These are phyloP conservation scores for Ctenicera cuprea DNA, from an alignment of 2,888 invertebrate species.

Conservation along the genomic window DNA sequence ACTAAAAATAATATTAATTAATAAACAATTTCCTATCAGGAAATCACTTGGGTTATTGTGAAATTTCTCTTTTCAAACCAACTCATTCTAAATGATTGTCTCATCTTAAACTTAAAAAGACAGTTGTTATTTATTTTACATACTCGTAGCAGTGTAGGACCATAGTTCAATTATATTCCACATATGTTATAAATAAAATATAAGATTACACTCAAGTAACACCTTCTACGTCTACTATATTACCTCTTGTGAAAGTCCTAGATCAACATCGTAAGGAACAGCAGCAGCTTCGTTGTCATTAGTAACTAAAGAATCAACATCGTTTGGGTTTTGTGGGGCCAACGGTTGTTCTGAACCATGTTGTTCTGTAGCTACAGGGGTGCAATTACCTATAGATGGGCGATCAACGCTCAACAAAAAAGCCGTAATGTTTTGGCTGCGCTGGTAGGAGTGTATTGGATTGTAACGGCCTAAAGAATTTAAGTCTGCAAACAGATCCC, in stretches of 20 bases:
- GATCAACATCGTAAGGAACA: constrained; percentile 20
- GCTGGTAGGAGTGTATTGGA: constrained; percentile 72
- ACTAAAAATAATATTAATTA: no score
- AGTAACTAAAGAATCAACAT: constrained; percentile 4
- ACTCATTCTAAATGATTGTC: no score
- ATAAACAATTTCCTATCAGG: no score
- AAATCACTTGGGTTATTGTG: no score
- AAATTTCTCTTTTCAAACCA: no score
- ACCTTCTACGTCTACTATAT: no score
- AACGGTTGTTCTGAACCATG: constrained; percentile 34
- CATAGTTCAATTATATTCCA: no score
- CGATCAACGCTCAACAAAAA: constrained; percentile 78
- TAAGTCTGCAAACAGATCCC: constrained; percentile 83
- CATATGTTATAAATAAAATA: no score
- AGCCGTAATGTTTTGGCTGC: constrained; percentile 76
- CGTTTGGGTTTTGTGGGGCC: constrained; percentile 28
- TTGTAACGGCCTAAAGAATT: constrained; percentile 82
- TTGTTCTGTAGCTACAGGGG: constrained; percentile 27
- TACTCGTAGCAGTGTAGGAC: no score
- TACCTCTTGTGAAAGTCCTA: constrained; percentile 45
- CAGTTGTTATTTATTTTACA: no score
- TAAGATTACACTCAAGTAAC: no score
- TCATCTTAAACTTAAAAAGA: no score
- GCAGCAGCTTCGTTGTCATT: constrained; percentile 20
- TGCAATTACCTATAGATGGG: constrained; percentile 71